These are phyloP conservation scores for Penelope pileata DNA, from an alignment of 2,113 vertebrate genomes.

Conservation along the genomic window DNA sequence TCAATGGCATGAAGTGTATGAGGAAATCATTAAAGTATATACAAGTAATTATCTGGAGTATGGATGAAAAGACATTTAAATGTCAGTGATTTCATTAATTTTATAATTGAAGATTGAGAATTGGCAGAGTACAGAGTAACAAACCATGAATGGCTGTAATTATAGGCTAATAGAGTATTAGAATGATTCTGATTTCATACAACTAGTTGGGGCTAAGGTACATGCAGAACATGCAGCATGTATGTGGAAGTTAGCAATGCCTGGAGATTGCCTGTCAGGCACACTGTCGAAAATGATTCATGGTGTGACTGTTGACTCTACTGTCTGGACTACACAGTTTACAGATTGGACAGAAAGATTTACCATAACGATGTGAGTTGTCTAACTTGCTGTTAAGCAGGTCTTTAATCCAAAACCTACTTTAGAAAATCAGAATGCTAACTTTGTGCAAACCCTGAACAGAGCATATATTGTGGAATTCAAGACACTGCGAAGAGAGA, in stretches of 20 bases:
- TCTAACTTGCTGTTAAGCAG: background rate
- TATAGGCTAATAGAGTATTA: background rate
- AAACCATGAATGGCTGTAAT: background rate
- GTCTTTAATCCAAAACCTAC: background rate
- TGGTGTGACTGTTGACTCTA: background rate
- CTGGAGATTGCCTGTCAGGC: background rate
- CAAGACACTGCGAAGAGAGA: background rate
- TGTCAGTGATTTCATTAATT: background rate
- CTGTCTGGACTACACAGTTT: background rate
- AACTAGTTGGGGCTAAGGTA: background rate
- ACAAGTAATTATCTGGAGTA: background rate
- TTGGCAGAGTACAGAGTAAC: background rate
- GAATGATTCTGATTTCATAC: background rate
- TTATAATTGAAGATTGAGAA: background rate
- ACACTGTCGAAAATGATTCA: background rate
- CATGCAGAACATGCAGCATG: background rate
- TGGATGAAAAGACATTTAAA: slow-evolving; percentile 20
- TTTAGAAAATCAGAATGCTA: background rate
- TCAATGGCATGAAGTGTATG: background rate
- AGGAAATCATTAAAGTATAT: slow-evolving; percentile 2
- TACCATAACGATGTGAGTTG: background rate
- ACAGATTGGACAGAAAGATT: background rate
- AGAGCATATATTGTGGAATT: background rate
- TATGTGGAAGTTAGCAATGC: background rate
- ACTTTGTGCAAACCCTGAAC: background rate